Evolutionary conservation across 1,140 invertebrate genomes (phyloP).

Genomic region (Cotesia chilonis): DNA sequence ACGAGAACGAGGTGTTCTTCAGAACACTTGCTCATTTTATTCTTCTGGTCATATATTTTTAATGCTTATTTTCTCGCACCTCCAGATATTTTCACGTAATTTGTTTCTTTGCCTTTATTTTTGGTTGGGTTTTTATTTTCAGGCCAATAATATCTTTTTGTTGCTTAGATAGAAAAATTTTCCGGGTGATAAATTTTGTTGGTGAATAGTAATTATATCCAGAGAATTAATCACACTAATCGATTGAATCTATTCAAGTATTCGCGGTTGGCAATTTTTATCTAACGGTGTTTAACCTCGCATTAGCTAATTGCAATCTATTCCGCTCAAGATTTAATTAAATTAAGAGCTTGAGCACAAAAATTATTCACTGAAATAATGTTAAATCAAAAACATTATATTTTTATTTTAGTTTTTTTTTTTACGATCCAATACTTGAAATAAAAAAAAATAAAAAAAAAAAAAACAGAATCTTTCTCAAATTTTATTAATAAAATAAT

Average conservation of each 20-base stretch:
- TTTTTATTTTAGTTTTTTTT: too few species aligned
- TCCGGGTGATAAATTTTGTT: too few species aligned
- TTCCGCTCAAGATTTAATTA: constrained; percentile 18
- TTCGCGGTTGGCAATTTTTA: not conserved
- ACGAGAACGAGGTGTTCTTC: not conserved
- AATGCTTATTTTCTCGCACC: constrained; percentile 18
- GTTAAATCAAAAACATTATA: too few species aligned
- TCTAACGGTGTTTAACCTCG: constrained; percentile 27
- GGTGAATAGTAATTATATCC: not conserved
- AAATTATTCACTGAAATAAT: too few species aligned
- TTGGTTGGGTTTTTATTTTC: too few species aligned
- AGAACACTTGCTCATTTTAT: constrained; percentile 21
- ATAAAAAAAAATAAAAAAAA: too few species aligned
- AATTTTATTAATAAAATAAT: too few species aligned
- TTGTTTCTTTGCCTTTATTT: not conserved
- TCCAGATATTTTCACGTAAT: constrained; percentile 11
- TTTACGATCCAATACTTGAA: too few species aligned
- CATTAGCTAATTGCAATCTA: constrained; percentile 24
- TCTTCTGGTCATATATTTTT: constrained; percentile 13
- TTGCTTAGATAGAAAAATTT: too few species aligned
- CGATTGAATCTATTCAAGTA: not conserved
- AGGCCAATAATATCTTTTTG: too few species aligned
- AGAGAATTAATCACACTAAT: constrained; percentile 19
- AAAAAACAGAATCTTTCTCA: too few species aligned
- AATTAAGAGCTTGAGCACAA: not conserved